phyloP scores from a whole-genome alignment of 2,888 invertebrate genomes.

The Chalcosyrphus nemorum region DNA sequence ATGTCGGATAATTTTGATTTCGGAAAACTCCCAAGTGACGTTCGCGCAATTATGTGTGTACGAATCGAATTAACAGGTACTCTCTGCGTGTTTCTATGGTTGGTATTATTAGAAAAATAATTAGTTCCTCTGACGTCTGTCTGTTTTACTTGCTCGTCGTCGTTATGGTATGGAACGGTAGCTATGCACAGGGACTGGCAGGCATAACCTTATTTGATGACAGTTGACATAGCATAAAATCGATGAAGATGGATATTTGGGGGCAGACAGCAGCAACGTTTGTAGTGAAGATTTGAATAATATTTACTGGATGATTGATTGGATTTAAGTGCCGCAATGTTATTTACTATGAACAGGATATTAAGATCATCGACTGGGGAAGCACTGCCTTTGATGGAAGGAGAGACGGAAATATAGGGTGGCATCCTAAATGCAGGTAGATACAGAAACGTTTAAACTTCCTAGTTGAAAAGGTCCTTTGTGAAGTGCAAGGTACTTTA shows the following conservation, averaged over 20 bases:
- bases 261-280: too few species aligned
- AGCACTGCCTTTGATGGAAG: too few species aligned
- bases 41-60: slow-evolving; percentile 8
- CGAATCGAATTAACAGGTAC: background rate
- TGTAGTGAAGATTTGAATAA: too few species aligned
- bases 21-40: slow-evolving; percentile 28
- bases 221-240: background rate
- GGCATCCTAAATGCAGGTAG: too few species aligned
- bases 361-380: too few species aligned
- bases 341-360: too few species aligned
- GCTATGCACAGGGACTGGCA: background rate
- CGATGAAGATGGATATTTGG: background rate
- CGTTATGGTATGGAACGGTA: background rate
- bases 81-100: background rate
- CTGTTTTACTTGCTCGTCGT: background rate
- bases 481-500: too few species aligned
- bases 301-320: too few species aligned
- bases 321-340: too few species aligned
- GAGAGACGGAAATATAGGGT: too few species aligned
- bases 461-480: too few species aligned
- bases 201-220: background rate
- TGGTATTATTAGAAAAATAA: slow-evolving; percentile 31
- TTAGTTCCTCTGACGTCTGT: slow-evolving; percentile 11
- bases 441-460: too few species aligned
- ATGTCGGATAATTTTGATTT: slow-evolving; percentile 29